Conservation (phyloP, 2,113 vertebrate genomes). For the Ophthalmotilapia sp. region DNA sequence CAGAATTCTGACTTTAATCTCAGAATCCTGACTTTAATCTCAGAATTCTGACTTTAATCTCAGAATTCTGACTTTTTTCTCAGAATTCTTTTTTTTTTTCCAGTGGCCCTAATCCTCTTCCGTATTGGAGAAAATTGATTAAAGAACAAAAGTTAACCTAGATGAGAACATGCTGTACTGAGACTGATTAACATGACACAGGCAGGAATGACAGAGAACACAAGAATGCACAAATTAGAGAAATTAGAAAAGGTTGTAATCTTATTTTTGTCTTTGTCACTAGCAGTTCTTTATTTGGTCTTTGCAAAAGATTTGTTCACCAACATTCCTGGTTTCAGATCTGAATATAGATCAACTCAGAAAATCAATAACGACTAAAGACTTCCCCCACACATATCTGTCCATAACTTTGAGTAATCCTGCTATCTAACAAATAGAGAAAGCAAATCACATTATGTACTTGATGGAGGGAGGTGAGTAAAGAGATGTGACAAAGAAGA, state of each 20-base stretch:
- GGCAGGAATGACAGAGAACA: background rate
- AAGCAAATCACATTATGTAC: background rate
- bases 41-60: no score
- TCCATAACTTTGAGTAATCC: background rate
- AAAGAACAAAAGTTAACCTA: background rate
- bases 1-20: no score
- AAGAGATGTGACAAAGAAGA: background rate
- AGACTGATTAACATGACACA: background rate
- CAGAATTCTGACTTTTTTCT: no score
- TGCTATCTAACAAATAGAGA: background rate
- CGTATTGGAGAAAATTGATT: background rate
- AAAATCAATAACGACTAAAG: fast-evolving
- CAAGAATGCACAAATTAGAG: background rate
- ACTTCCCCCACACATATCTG: background rate
- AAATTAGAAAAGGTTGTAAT: background rate
- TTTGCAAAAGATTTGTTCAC: background rate
- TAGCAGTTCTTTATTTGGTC: background rate
- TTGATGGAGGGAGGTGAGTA: background rate
- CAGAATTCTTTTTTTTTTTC: no score
- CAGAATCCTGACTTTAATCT: no score
- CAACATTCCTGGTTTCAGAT: background rate
- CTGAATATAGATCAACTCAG: background rate
- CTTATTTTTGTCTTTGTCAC: background rate
- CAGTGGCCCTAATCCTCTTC: no score
- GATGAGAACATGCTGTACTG: background rate